Conservation (phyloP, 92 coral and sea anemone species). For the Chrysogorgia sp. region DNA sequence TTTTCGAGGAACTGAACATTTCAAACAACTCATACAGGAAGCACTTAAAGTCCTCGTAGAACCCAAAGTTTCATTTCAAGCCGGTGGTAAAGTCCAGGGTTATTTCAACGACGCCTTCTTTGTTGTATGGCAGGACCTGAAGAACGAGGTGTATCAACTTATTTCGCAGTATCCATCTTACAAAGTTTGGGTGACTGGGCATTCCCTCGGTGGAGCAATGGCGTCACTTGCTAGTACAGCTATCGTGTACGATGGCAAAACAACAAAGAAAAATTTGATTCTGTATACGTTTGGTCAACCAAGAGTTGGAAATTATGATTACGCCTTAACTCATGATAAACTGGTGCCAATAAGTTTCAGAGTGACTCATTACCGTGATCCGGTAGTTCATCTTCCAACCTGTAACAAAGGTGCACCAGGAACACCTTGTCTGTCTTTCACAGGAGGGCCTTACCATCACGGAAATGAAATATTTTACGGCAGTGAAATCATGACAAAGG, state of each 20-base stretch:
- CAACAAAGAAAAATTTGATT: constrained; percentile 2
- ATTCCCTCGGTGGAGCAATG: constrained; percentile 54
- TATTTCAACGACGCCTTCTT: constrained; percentile 36
- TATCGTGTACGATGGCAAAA: constrained; percentile 7
- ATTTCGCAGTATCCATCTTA: constrained; percentile 25
- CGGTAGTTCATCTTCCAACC: constrained; percentile 43
- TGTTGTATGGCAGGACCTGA: constrained; percentile 36
- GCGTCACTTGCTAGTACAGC: constrained; percentile 52
- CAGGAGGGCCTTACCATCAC: constrained; percentile 49
- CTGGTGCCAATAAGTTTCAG: constrained; percentile 49
- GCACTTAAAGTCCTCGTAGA: constrained; percentile 10
- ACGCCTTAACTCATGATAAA: constrained; percentile 48
- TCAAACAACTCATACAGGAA: constrained; percentile 26
- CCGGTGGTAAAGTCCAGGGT: constrained; percentile 50
- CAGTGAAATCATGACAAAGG: constrained; percentile 27
- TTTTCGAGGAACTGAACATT: constrained; percentile 29
- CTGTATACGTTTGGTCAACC: constrained; percentile 56
- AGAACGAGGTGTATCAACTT: constrained; percentile 24
- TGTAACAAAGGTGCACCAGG: neutral
- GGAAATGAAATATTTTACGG: constrained; percentile 50
- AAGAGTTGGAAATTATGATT: constrained; percentile 43
- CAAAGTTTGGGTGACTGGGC: constrained; percentile 58
- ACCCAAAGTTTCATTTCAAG: constrained; percentile 47
- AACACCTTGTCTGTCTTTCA: constrained; percentile 6
- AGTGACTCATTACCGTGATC: constrained; percentile 39